phyloP scores from a whole-genome alignment of 2,797 vertebrate species.

The Phalloptychus januarius region DNA sequence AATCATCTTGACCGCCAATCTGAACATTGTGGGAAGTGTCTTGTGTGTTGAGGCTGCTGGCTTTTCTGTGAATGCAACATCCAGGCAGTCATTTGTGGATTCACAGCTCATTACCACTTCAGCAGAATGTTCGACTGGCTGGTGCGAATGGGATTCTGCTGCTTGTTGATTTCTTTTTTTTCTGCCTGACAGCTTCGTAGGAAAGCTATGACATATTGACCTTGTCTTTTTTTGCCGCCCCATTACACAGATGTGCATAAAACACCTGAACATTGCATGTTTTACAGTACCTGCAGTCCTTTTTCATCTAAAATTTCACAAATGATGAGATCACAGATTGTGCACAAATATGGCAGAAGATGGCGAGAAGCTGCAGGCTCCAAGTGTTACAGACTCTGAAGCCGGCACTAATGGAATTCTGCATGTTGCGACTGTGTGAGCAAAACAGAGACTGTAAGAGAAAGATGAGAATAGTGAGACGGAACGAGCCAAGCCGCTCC shows the following conservation, averaged over 20 bases:
- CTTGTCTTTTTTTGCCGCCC: slow-evolving; percentile 24
- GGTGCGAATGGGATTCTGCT: neutral
- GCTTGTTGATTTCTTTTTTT: slow-evolving; percentile 27
- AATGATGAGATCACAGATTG: slow-evolving; percentile 50
- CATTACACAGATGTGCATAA: slow-evolving; percentile 22
- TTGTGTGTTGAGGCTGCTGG: slow-evolving; percentile 12
- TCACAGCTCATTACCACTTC: slow-evolving; percentile 36
- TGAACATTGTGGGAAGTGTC: neutral
- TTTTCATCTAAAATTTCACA: slow-evolving; percentile 32
- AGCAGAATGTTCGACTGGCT: slow-evolving; percentile 13
- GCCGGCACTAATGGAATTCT: slow-evolving; percentile 64
- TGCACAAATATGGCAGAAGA: slow-evolving; percentile 11
- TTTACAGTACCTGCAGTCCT: slow-evolving; percentile 5
- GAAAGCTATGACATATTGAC: slow-evolving; percentile 27
- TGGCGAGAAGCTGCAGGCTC: slow-evolving; percentile 55
- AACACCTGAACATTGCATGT: neutral
- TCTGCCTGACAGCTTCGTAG: slow-evolving; percentile 43
- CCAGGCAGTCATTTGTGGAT: slow-evolving; percentile 41
- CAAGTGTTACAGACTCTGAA: slow-evolving; percentile 59
- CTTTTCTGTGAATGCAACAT: slow-evolving; percentile 27
- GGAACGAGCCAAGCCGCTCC: slow-evolving; percentile 32
- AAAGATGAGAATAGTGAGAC: slow-evolving; percentile 35
- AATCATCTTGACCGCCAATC: neutral
- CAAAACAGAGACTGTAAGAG: slow-evolving; percentile 48
- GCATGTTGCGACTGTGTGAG: slow-evolving; percentile 49